Base-by-base conservation (phyloP, 2,113 vertebrate genomes). In the Machaerirhynchus nigripectus region DNA sequence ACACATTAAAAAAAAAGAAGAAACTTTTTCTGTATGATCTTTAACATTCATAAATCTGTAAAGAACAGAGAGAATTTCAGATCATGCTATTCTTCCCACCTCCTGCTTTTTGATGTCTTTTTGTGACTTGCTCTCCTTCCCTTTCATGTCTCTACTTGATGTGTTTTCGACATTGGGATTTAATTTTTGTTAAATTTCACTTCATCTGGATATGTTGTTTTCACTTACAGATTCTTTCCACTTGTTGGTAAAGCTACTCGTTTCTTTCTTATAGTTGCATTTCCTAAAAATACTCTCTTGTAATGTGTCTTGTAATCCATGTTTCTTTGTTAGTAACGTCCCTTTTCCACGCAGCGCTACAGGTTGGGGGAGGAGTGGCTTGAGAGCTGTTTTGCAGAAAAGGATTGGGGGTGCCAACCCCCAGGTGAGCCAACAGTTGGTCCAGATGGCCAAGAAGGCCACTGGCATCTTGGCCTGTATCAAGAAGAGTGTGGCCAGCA, bases 41-140 rank as follows among this genome's bases (percentile, higher is more conserved):
- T 84, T 56, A 87, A 71, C 20, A 50, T 70, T 60, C 60, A 60
- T 61, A 84, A 70, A 57, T 67, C 77, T 95, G 49, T 84, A 87
- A 87, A 90, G 80, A 92, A 92, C 60, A 92, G 76, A 91, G 53
- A 65, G 69, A 91, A 94, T 95, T 95, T 90, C 28, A 76, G 47
- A 93, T 89, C 52, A 71, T 52, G n/a, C 14, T 87, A 22, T 78
- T 89, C 44, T 75, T 87, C 35, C 35, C 11, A 55, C 40, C 35
- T 81, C 11, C 11, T 90, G 57, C 35, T 56, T 84, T 93, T 89
- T 89, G 47, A 84, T 92, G 77, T 87, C 53, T 91, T 56, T 87
- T 73, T 89, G 52, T 84, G 64, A 28, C 20, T 74, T 67, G 35
- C 6, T 68, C 17, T 84, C 28, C 35, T 89, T 84, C 40, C 24